phyloP scores from a whole-genome alignment of 2,797 vertebrate genomes.

The Ctenopoma kingsleyae region DNA sequence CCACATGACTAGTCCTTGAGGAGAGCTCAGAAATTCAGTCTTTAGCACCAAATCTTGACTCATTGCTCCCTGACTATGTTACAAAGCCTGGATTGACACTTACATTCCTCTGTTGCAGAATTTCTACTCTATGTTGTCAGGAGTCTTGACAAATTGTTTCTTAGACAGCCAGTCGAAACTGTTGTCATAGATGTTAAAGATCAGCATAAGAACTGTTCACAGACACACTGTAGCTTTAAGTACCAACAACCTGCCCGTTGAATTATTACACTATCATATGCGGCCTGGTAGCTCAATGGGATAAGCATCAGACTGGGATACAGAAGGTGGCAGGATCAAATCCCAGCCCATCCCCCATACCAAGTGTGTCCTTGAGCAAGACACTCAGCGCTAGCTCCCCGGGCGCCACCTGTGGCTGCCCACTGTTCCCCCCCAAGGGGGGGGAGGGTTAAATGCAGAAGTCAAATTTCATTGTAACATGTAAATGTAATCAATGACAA shows the following conservation, averaged over 20 bases:
- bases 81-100: slow-evolving; percentile 60
- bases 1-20: slow-evolving; percentile 22
- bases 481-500: too few species aligned
- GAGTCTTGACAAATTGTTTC: slow-evolving; percentile 73
- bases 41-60: slow-evolving; percentile 46
- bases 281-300: too few species aligned
- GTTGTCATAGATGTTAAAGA: slow-evolving; percentile 70
- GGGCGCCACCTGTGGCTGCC: too few species aligned
- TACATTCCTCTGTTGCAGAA: slow-evolving; percentile 46
- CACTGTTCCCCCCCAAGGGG: too few species aligned
- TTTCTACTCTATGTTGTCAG: slow-evolving; percentile 69
- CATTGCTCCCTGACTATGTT: slow-evolving; percentile 47
- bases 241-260: slow-evolving; percentile 31
- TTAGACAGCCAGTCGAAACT: slow-evolving; percentile 70
- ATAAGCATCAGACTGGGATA: too few species aligned
- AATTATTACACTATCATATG: slow-evolving; percentile 45
- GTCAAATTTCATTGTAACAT: too few species aligned
- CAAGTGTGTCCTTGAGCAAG: too few species aligned
- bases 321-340: too few species aligned
- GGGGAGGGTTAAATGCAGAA: too few species aligned
- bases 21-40: slow-evolving; percentile 40
- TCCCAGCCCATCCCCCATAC: too few species aligned
- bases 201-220: slow-evolving; percentile 46
- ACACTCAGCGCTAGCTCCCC: too few species aligned
- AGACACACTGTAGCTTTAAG: slow-evolving; percentile 14